Evolutionary conservation across 2,113 vertebrate genomes (phyloP).

Genomic region (Castor canadensis): DNA sequence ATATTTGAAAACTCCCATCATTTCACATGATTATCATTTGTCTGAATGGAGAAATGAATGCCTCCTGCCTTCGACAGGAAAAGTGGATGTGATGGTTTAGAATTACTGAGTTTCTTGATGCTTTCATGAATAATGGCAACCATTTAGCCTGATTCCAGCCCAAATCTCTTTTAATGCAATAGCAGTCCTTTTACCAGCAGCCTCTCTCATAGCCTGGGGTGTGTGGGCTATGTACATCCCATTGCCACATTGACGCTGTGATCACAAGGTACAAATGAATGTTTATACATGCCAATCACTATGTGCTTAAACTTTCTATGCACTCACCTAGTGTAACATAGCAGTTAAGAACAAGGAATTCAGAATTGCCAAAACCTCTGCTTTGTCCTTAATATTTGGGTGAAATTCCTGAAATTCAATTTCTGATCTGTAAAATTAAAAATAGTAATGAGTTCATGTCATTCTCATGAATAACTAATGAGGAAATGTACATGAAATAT

Average conservation of each 20-base stretch:
- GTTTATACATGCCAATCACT: not conserved
- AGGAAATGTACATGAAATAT: not conserved
- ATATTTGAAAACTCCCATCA: not conserved
- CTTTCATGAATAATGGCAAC: not conserved
- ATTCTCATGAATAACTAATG: not conserved
- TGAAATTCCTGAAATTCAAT: not conserved
- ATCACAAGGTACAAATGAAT: not conserved
- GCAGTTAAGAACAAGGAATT: not conserved
- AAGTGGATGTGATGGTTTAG: not conserved
- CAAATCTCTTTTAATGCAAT: not conserved
- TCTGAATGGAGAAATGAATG: not conserved
- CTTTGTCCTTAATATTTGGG: not conserved
- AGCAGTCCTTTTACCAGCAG: not conserved
- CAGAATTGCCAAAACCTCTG: not conserved
- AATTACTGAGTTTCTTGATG: not conserved
- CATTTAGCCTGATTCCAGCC: not conserved
- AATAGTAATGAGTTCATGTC: not conserved
- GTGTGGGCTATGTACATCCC: accelerated
- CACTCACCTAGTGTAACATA: not conserved
- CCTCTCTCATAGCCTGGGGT: not conserved
- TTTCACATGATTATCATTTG: not conserved
- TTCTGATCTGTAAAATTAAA: not conserved
- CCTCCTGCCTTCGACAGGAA: not conserved
- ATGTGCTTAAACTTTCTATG: not conserved
- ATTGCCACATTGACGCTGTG: not conserved